Evolutionary conservation across 1,140 invertebrate species (phyloP).

Genomic region (Babylonia areolata): DNA sequence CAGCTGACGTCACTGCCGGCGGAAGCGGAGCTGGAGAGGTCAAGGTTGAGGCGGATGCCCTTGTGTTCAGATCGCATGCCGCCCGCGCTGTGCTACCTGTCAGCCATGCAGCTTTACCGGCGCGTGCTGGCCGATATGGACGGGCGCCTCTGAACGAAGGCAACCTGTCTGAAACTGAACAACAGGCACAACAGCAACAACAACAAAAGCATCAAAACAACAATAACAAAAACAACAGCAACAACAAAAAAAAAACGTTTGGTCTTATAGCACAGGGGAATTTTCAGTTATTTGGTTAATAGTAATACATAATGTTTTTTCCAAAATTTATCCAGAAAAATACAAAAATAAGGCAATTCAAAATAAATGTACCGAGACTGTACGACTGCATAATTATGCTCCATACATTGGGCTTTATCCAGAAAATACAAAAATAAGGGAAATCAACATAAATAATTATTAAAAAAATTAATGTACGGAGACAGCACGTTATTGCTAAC

Average conservation of each 20-base stretch:
- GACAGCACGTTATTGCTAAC: too few species aligned
- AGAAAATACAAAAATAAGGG: too few species aligned
- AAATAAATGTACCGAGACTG: too few species aligned
- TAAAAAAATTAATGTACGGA: too few species aligned
- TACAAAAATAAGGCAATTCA: too few species aligned
- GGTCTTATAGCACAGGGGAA: background rate
- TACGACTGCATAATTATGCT: too few species aligned
- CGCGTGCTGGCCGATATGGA: background rate
- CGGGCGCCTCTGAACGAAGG: background rate
- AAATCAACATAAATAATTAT: too few species aligned
- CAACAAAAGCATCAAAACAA: too few species aligned
- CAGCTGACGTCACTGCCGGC: background rate
- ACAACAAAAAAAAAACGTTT: background rate
- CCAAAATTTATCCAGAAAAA: too few species aligned
- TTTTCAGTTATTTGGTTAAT: background rate
- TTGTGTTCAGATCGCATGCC: constrained; percentile 28
- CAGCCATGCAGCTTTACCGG: background rate
- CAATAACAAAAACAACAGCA: background rate
- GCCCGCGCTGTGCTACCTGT: constrained; percentile 9
- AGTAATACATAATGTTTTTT: too few species aligned
- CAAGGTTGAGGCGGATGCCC: background rate
- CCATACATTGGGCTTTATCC: too few species aligned
- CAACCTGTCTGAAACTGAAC: background rate
- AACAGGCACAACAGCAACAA: background rate
- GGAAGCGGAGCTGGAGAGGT: background rate